These are phyloP conservation scores for Myzus persicae DNA, from an alignment of 1,140 invertebrate species.

Conservation along the genomic window DNA sequence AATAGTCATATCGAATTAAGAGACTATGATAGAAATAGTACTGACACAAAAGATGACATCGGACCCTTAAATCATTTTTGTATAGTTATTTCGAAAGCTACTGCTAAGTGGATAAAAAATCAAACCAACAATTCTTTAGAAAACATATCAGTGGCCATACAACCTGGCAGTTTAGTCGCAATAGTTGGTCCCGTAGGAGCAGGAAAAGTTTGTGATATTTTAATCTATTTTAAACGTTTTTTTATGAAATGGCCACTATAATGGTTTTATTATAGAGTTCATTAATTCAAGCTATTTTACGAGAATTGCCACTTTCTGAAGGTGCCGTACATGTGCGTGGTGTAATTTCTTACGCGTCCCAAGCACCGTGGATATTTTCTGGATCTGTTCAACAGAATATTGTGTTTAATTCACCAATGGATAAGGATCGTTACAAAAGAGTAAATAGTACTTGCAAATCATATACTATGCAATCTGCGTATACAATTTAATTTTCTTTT, in stretches of 20 bases:
- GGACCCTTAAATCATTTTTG: conserved; percentile 67
- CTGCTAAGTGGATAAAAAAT: conserved; percentile 70
- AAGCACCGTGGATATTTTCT: conserved; percentile 89
- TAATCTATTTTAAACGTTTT: background rate
- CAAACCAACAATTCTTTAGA: conserved; percentile 70
- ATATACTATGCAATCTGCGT: background rate
- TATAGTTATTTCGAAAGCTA: conserved; percentile 68
- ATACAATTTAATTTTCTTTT: background rate
- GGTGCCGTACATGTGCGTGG: conserved; percentile 78
- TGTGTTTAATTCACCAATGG: conserved; percentile 80
- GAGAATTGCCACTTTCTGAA: conserved; percentile 76
- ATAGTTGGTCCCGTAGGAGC: conserved; percentile 84
- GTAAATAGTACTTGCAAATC: conserved; percentile 67
- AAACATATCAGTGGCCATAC: conserved; percentile 72
- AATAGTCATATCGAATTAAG: background rate
- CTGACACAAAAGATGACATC: conserved; percentile 62
- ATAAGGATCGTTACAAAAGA: conserved; percentile 76
- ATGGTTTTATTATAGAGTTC: conserved; percentile 66
- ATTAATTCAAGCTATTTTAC: conserved; percentile 80
- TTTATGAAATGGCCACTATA: background rate
- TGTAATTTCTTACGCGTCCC: conserved; percentile 85
- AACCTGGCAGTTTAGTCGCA: conserved; percentile 74
- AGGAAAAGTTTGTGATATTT: conserved; percentile 73
- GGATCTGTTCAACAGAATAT: conserved; percentile 87
- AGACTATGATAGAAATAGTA: background rate